Conservation (phyloP, 2,888 invertebrate species). For the Dermolepida albohirtum region DNA sequence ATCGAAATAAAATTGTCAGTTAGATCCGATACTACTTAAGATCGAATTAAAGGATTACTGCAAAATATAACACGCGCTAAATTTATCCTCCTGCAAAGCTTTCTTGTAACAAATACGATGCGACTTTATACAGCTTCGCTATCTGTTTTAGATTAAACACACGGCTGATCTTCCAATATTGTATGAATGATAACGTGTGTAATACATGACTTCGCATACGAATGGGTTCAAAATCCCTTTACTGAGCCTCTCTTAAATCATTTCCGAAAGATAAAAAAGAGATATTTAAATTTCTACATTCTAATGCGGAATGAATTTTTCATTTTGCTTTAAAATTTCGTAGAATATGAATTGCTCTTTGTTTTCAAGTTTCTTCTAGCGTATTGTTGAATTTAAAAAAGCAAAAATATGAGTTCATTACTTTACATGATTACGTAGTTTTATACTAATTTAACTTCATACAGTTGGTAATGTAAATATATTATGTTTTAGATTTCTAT, state of each 20-base stretch:
- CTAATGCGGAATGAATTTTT: conserved; percentile 28
- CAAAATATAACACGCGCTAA: too few relatives aligned
- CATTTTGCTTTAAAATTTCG: conserved; percentile 20
- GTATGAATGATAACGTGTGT: conserved; percentile 34
- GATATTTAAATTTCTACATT: conserved; percentile 24
- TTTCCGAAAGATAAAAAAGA: conserved; percentile 26
- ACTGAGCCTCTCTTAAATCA: conserved; percentile 19
- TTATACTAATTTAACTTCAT: too few relatives aligned
- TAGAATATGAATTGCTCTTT: conserved; percentile 15
- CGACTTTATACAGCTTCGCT: not conserved
- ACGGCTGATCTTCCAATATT: conserved; percentile 23
- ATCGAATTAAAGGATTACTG: too few relatives aligned
- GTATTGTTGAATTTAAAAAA: too few relatives aligned
- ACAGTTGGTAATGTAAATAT: too few relatives aligned
- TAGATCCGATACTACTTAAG: too few relatives aligned
- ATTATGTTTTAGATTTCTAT: too few relatives aligned
- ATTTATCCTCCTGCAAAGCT: too few relatives aligned
- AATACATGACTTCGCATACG: conserved; percentile 32
- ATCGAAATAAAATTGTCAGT: too few relatives aligned
- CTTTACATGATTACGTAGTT: too few relatives aligned
- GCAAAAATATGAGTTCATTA: too few relatives aligned
- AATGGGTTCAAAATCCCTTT: conserved; percentile 11
- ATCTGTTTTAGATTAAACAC: conserved; percentile 23
- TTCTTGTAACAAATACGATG: conserved; percentile 9
- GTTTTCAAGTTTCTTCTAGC: not conserved